phyloP scores from a whole-genome alignment of 2,888 invertebrate species.

The Acleris emargana region DNA sequence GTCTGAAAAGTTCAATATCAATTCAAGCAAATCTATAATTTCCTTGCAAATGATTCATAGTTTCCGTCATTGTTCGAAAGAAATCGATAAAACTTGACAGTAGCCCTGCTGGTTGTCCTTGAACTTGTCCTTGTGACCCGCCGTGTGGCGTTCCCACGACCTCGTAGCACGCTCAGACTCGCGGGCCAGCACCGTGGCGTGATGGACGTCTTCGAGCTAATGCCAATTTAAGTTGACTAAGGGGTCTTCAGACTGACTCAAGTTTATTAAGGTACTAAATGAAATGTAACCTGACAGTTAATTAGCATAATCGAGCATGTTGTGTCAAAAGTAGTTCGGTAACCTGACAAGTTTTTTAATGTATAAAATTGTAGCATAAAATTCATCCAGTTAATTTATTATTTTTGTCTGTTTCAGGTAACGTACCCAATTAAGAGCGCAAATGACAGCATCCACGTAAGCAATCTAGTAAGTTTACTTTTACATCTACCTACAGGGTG shows the following conservation, averaged over 20 bases:
- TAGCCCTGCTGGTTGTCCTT: conserved; percentile 15
- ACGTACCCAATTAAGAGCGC: background rate
- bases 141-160: conserved; percentile 15
- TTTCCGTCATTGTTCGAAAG: background rate
- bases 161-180: conserved; percentile 25
- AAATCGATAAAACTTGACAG: background rate
- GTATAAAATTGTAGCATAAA: background rate
- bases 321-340: background rate
- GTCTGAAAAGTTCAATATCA: no score
- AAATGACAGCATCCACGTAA: conserved; percentile 3
- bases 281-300: background rate
- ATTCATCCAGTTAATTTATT: background rate
- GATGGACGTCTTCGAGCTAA: conserved; percentile 12
- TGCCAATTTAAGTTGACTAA: background rate
- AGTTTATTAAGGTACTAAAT: no score
- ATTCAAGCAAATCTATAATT: background rate
- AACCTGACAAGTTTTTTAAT: background rate
- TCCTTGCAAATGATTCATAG: background rate
- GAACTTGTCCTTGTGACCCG: conserved; percentile 25
- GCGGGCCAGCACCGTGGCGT: conserved; percentile 4
- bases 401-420: conserved; percentile 27
- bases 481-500: background rate
- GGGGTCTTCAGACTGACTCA: no score
- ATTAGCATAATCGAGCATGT: background rate
- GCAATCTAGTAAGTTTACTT: conserved; percentile 16